phyloP scores from a whole-genome alignment of 2,113 vertebrate genomes.

The Chitala chitala region DNA sequence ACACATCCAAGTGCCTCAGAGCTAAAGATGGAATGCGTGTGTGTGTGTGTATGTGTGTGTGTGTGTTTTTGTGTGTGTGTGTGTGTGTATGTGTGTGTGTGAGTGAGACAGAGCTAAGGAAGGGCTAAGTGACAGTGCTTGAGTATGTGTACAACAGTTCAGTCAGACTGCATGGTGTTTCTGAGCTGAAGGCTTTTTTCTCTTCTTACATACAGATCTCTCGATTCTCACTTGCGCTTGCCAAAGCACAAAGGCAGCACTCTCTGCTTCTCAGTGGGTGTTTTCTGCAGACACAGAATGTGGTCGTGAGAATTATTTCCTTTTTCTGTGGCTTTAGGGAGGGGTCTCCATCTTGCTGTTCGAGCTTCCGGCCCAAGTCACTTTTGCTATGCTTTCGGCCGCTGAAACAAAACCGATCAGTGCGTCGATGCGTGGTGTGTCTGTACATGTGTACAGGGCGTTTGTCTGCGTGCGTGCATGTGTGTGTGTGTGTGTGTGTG shows the following conservation, averaged over 20 bases:
- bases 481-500: background rate
- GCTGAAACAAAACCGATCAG: background rate
- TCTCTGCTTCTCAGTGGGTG: background rate
- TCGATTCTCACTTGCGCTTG: too few relatives aligned
- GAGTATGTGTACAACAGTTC: too few relatives aligned
- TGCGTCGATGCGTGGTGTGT: background rate
- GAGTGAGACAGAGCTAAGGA: background rate
- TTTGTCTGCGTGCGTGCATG: background rate
- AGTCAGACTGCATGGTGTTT: background rate
- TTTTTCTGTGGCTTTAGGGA: constrained; percentile 21
- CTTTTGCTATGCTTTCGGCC: background rate
- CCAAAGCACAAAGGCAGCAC: background rate
- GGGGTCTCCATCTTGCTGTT: constrained; percentile 13
- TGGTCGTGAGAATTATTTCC: background rate
- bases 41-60: background rate
- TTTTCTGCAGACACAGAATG: background rate
- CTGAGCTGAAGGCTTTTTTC: too few relatives aligned
- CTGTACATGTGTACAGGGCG: background rate
- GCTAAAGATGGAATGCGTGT: constrained; percentile 15
- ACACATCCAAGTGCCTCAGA: constrained; percentile 24
- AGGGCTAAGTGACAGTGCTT: background rate
- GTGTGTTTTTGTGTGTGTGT: background rate
- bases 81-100: background rate
- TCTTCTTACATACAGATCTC: background rate
- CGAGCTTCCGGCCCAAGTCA: constrained; percentile 8